Evolutionary conservation across 1,140 invertebrate species (phyloP).

Genomic region (Oryctes rhinoceros): DNA sequence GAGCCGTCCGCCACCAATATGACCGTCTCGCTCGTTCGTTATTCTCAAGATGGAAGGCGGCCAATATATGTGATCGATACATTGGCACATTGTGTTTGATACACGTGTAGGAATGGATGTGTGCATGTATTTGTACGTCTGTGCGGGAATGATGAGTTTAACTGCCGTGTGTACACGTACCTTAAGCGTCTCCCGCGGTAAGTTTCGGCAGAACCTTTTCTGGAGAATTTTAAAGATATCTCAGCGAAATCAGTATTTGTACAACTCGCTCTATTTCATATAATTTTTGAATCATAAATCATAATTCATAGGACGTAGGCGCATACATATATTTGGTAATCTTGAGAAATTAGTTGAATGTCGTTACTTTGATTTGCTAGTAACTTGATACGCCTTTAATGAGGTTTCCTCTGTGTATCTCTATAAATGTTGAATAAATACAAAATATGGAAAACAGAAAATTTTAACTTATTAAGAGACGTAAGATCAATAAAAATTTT

Average conservation of each 20-base stretch:
- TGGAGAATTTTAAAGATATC: not conserved
- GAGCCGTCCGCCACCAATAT: slow-evolving; percentile 45
- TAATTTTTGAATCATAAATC: not conserved
- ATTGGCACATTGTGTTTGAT: slow-evolving; percentile 31
- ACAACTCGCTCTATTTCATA: not conserved
- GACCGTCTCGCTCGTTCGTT: slow-evolving; percentile 48
- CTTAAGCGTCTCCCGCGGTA: not conserved
- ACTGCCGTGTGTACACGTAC: not conserved
- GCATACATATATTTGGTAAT: too few species aligned
- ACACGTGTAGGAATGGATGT: slow-evolving; percentile 15
- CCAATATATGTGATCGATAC: slow-evolving; percentile 45
- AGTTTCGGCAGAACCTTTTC: not conserved
- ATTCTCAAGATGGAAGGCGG: slow-evolving; percentile 55
- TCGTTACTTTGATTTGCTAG: too few species aligned
- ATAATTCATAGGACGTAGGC: too few species aligned
- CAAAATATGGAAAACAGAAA: too few species aligned
- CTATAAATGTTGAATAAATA: too few species aligned
- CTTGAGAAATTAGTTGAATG: too few species aligned
- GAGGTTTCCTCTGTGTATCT: too few species aligned
- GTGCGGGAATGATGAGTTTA: not conserved
- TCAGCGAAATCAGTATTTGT: not conserved
- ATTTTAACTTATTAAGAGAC: too few species aligned
- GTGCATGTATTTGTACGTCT: not conserved
- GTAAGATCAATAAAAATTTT: too few species aligned
- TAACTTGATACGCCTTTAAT: too few species aligned